Percentiles rank a stretch among this genome's conserved stretches.
Conservation (phyloP, 2,113 vertebrate species). For the Rafetus swinhoei region DNA sequence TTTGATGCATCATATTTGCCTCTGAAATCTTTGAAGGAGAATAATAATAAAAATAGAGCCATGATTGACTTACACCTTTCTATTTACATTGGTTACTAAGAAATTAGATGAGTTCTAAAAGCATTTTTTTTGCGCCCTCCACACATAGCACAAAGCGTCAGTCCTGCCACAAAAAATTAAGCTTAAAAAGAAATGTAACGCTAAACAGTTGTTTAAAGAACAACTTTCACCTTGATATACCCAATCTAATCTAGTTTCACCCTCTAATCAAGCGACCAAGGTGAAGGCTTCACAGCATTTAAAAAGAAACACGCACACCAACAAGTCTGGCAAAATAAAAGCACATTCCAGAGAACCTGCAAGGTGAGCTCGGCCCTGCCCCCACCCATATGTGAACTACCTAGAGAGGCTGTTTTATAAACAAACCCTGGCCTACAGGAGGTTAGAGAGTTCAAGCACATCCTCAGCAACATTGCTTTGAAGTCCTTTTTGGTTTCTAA, state of each 20-base stretch:
- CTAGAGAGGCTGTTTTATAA: background rate
- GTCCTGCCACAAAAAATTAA: background rate
- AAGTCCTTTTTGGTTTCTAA: background rate
- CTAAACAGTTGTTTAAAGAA: constrained; percentile 44
- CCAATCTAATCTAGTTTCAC: constrained; percentile 35
- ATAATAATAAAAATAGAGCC: background rate
- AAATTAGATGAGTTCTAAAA: background rate
- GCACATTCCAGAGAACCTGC: background rate
- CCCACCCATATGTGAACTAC: background rate
- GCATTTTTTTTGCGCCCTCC: background rate
- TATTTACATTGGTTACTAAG: background rate
- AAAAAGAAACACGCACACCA: background rate
- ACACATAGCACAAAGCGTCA: background rate
- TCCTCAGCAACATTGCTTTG: background rate
- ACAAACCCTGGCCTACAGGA: background rate
- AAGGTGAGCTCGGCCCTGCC: constrained; percentile 1
- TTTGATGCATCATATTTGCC: background rate
- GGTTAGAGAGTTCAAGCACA: constrained; percentile 5
- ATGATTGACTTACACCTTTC: background rate
- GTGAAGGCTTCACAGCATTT: background rate
- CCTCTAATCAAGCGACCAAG: background rate
- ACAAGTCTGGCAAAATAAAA: background rate
- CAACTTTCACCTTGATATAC: constrained; percentile 15
- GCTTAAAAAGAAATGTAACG: constrained; percentile 39
- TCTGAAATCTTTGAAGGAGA: background rate